Evolutionary conservation across 2,888 invertebrate species (phyloP).

Genomic region (Furcula furcula): DNA sequence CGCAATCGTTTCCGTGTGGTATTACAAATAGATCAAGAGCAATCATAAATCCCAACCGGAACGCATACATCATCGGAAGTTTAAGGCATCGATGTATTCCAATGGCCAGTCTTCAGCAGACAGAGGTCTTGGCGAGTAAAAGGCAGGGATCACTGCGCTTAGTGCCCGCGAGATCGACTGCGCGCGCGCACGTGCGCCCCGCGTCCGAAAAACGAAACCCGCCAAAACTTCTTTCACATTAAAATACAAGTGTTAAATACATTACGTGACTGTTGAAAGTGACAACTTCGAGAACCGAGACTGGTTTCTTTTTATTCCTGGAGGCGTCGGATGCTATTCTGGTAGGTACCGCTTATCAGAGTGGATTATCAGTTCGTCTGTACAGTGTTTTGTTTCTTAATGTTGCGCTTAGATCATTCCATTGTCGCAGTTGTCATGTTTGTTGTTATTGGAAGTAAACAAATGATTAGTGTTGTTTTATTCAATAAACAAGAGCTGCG

Average conservation of each 20-base stretch:
- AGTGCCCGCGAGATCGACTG: conserved; percentile 66
- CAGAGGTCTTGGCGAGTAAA: conserved; percentile 57
- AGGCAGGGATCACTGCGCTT: conserved; percentile 52
- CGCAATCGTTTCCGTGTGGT: conserved; percentile 19
- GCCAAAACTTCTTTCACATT: conserved; percentile 44
- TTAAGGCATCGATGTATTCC: conserved; percentile 22
- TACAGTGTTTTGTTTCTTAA: conserved; percentile 16
- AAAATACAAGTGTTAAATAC: conserved; percentile 31
- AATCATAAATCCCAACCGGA: conserved; percentile 52
- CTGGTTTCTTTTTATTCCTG: conserved; percentile 35
- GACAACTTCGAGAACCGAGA: conserved; percentile 45
- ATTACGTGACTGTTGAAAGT: conserved; percentile 50
- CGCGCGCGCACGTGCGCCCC: conserved; percentile 49
- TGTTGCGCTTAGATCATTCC: conserved; percentile 14
- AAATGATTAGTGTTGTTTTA: neutral
- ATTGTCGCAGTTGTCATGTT: conserved; percentile 7
- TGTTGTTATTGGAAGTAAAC: neutral
- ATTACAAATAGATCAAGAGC: conserved; percentile 18
- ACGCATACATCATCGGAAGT: conserved; percentile 69
- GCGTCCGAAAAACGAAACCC: conserved; percentile 37
- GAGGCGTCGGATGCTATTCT: conserved; percentile 37
- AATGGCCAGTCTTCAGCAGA: conserved; percentile 51
- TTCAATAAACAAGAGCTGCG: neutral
- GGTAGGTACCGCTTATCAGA: conserved; percentile 45
- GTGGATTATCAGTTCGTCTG: conserved; percentile 23